Base-by-base conservation (phyloP, 2,113 vertebrate species). In the Capra hircus region DNA sequence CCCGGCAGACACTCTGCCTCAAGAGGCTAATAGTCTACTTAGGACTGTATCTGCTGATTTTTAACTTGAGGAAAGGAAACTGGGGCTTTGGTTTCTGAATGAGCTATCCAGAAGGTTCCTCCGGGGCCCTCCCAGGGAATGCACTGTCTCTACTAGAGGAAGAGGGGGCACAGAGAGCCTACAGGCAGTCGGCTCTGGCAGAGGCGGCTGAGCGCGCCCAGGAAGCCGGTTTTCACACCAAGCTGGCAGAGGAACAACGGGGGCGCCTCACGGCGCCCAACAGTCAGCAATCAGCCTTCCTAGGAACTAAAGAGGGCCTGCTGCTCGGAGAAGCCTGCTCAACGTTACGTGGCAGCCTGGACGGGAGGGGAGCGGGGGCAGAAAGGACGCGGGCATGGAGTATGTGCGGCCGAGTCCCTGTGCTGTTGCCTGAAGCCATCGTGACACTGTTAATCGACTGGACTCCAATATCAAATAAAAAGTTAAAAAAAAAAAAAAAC, bases 61-160 rank as follows among this genome's bases (percentile, higher is more conserved):
- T 81, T 60, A 94, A 94, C 74, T 50, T 45, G 77, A 43, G 28
- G 71, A 71, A 59, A 97, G 85, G 90, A 90, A 95, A 77, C 45
- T 8, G 4, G n/a, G 67, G 67, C 77, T 94, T 30, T 82, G 64
- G 74, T 52, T 95, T 94, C 86, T 89, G 88, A 93, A 77, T 19
- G 90, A 92, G 90, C 33, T 2, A 36, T 19, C 53, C 85, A 43
- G 30, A 36, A 91, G 36, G n/a, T 23, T 53, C 57, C 5, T 21
- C 0, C 50, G 85, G 60, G 64, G 81, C 48, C 62, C 57, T 77
- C 77, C 74, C 93, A 14, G 12, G 33, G 97, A 60, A 82, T 28
- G 30, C 23, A 77, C n/a, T 19, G 21, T n/a, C 90, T 50, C 90
- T 50, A 48, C 82, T 23, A 17, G 50, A 40, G 53, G 84, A 40